phyloP scores from a whole-genome alignment of 64 coral and sea anemone genomes.

The Trachythela sp. region DNA sequence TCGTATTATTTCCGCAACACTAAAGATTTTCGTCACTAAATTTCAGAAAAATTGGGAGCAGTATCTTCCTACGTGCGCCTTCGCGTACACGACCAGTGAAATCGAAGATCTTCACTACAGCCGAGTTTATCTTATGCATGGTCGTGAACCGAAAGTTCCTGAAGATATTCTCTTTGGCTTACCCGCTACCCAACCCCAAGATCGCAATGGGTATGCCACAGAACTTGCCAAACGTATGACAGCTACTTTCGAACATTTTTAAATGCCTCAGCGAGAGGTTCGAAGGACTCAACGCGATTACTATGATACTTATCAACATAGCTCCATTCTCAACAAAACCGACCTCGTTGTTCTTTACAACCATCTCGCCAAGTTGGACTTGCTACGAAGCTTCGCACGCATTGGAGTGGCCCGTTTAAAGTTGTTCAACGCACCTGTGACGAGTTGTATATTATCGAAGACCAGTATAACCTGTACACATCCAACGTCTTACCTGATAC shows the following conservation, averaged over 20 bases:
- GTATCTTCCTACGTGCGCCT: neutral
- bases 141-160: neutral
- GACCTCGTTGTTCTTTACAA: neutral
- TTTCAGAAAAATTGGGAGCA: neutral
- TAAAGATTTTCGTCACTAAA: neutral
- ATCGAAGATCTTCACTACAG: neutral
- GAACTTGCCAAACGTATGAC: neutral
- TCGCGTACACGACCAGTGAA: neutral
- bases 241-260: neutral
- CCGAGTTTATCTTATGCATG: neutral
- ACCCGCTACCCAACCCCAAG: neutral
- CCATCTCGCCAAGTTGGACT: neutral
- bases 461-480: neutral
- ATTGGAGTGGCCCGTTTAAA: slow-evolving; percentile 1
- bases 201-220: neutral
- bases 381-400: neutral
- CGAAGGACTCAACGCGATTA: neutral
- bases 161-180: slow-evolving; percentile 1
- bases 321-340: neutral
- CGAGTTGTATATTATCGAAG: neutral
- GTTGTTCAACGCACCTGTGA: neutral
- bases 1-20: neutral
- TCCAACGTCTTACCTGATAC: neutral
- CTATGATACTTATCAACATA: neutral
- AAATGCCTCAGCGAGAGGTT: neutral